Percentiles rank a stretch among this genome's conserved stretches.
These are phyloP conservation scores for Lathronympha strigana DNA, from an alignment of 2,888 invertebrate species.

Conservation along the genomic window DNA sequence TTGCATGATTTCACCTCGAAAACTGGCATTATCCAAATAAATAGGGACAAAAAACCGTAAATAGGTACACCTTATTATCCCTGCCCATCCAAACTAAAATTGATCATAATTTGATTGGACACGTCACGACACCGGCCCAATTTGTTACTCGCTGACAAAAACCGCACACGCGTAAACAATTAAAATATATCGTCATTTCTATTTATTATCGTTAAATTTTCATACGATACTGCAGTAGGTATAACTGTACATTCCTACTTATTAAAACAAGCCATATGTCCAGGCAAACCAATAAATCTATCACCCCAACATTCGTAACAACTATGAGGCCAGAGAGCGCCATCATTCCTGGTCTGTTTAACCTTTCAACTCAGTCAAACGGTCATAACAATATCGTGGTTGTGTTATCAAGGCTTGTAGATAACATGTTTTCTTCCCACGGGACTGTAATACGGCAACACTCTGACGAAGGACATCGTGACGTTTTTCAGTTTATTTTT, in stretches of 20 bases:
- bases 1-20: neutral
- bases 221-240: constrained; percentile 37
- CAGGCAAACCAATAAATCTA: neutral
- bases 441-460: constrained; percentile 54
- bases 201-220: constrained; percentile 56
- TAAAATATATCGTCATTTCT: constrained; percentile 61
- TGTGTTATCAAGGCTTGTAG: constrained; percentile 61
- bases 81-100: constrained; percentile 57
- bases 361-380: neutral
- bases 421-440: constrained; percentile 77
- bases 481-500: constrained; percentile 33
- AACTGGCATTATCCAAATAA: neutral
- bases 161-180: constrained; percentile 74
- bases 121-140: constrained; percentile 62
- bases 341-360: neutral
- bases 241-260: neutral
- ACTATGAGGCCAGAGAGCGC: neutral
- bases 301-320: neutral
- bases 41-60: constrained; percentile 35
- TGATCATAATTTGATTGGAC: constrained; percentile 62
- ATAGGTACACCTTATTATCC: constrained; percentile 46
- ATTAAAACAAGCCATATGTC: neutral
- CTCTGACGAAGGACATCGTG: constrained; percentile 22
- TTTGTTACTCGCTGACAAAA: constrained; percentile 66
- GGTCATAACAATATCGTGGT: constrained; percentile 49